A percentile compares a stretch with the other conserved stretches of the same genome.
These are phyloP conservation scores for Dicyrtoma fusca DNA, from an alignment of 2,888 invertebrate species.

Conservation along the genomic window DNA sequence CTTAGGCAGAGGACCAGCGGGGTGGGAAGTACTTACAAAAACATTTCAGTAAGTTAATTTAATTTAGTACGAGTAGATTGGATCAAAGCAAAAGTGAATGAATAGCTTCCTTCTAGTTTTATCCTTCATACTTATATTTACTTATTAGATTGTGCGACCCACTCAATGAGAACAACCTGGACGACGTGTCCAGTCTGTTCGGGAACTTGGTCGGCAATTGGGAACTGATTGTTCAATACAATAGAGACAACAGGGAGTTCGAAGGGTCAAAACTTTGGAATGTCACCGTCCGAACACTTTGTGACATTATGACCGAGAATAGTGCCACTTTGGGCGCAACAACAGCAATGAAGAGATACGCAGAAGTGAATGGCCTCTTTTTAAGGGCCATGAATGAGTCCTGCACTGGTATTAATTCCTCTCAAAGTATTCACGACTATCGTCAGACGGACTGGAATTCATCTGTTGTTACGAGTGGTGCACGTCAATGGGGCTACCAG, in stretches of 20 bases:
- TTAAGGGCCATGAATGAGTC: constrained; percentile 69
- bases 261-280: constrained; percentile 66
- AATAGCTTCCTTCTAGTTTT: not conserved
- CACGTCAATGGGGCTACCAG: constrained; percentile 51
- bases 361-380: constrained; percentile 72
- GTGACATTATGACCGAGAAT: constrained; percentile 68
- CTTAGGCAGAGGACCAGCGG: constrained; percentile 68
- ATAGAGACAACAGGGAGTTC: constrained; percentile 83
- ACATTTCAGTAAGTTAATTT: constrained; percentile 69
- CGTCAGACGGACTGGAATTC: constrained; percentile 71
- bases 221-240: constrained; percentile 92
- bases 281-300: constrained; percentile 80
- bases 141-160: constrained; percentile 76
- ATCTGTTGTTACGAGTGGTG: constrained; percentile 68
- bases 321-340: no score
- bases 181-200: constrained; percentile 79
- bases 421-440: constrained; percentile 72
- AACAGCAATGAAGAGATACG: constrained; percentile 71
- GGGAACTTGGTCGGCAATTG: constrained; percentile 78
- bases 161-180: constrained; percentile 63
- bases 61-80: no score
- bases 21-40: constrained; percentile 69
- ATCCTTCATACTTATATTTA: no score
- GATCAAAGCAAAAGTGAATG: not conserved
- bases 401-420: constrained; percentile 83